Evolutionary conservation across 2,888 invertebrate genomes (phyloP).

Genomic region (Drosophila austrosaltans): DNA sequence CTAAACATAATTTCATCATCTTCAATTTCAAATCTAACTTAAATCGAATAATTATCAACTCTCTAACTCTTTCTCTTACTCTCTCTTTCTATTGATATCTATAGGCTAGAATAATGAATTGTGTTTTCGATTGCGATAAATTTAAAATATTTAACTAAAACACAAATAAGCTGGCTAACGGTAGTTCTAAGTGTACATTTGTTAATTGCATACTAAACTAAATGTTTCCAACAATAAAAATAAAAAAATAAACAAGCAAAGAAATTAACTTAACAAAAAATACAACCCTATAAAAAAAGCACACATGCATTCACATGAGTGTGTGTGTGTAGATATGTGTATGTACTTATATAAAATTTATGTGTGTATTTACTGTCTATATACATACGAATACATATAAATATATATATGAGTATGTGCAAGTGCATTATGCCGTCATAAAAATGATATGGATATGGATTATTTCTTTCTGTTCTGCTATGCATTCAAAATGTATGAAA

Average conservation of each 20-base stretch:
- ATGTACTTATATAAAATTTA: slow-evolving; percentile 30
- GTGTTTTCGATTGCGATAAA: slow-evolving; percentile 47
- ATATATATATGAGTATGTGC: slow-evolving; percentile 41
- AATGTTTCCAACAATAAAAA: slow-evolving; percentile 54
- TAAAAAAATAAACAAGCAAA: slow-evolving; percentile 25
- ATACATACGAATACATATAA: slow-evolving; percentile 31
- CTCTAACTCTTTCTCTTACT: slow-evolving; percentile 22
- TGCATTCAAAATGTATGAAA: slow-evolving; percentile 45
- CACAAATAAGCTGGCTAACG: slow-evolving; percentile 59
- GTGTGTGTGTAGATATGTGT: slow-evolving; percentile 60
- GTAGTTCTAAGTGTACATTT: slow-evolving; percentile 70
- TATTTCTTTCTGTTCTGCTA: slow-evolving; percentile 48
- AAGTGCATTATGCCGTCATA: slow-evolving; percentile 47
- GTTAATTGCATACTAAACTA: slow-evolving; percentile 62
- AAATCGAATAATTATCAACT: slow-evolving; percentile 33
- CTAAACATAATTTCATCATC: slow-evolving; percentile 27
- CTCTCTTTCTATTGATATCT: slow-evolving; percentile 27
- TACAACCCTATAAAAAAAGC: background rate
- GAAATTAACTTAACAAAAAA: slow-evolving; percentile 3
- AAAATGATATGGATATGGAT: slow-evolving; percentile 26
- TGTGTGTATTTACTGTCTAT: slow-evolving; percentile 19
- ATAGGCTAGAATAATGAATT: slow-evolving; percentile 80
- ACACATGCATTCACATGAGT: slow-evolving; percentile 31
- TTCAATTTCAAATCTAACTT: slow-evolving; percentile 32
- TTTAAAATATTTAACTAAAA: slow-evolving; percentile 35